Conservation (phyloP, 2,797 vertebrate species). For the Bradypodion pumilum region DNA sequence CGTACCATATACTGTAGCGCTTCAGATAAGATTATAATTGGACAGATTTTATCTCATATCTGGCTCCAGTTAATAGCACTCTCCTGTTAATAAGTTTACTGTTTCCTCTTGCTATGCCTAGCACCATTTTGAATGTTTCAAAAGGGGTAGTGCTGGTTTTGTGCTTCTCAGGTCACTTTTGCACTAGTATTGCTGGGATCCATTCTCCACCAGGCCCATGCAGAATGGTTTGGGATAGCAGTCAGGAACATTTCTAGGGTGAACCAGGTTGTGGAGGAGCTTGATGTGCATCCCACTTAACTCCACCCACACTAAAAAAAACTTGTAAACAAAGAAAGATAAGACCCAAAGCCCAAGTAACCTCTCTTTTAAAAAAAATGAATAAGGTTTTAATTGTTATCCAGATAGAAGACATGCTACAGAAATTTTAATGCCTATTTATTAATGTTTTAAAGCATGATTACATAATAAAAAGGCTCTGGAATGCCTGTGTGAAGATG, state of each 20-base stretch:
- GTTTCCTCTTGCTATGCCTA: background rate
- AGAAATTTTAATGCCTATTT: background rate
- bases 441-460: background rate
- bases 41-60: background rate
- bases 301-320: no score
- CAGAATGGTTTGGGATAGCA: background rate
- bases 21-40: background rate
- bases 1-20: no score
- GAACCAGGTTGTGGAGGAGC: background rate
- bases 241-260: background rate
- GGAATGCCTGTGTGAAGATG: background rate
- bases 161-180: background rate
- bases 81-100: background rate
- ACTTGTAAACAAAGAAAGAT: background rate
- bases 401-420: background rate
- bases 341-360: background rate
- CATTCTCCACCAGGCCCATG: background rate
- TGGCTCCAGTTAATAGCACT: background rate
- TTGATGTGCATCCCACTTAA: background rate
- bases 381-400: background rate
- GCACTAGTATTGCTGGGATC: background rate
- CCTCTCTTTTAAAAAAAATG: background rate
- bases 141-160: background rate
- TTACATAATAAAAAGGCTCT: background rate
- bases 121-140: conserved; percentile 1